These are phyloP conservation scores for Podarcis cretensis DNA, from an alignment of 2,113 vertebrate genomes.

Conservation along the genomic window DNA sequence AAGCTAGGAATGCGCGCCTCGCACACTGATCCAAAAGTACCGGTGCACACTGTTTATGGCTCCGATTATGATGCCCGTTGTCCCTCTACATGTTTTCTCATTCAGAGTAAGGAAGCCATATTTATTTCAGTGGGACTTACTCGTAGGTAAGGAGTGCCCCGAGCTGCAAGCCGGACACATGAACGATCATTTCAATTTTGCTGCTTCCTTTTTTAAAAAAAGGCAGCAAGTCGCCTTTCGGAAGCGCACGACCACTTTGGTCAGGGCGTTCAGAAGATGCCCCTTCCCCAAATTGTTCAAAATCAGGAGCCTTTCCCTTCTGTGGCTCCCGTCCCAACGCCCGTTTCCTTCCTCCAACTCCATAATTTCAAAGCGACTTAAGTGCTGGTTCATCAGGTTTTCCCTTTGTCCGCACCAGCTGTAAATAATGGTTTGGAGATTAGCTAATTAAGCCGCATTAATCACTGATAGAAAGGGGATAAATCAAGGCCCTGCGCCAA, in stretches of 20 bases:
- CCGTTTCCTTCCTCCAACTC: constrained; percentile 44
- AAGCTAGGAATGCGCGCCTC: background rate
- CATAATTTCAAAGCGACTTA: constrained; percentile 71
- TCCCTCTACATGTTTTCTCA: background rate
- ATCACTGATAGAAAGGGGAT: constrained; percentile 82
- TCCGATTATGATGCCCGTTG: background rate
- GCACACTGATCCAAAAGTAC: background rate
- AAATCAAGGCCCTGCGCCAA: constrained; percentile 78
- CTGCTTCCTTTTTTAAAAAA: background rate
- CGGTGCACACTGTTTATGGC: background rate
- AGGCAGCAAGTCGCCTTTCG: too few relatives aligned
- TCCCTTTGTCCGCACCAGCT: constrained; percentile 74
- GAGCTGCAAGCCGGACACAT: too few relatives aligned
- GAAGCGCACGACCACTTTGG: too few relatives aligned
- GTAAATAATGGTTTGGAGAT: constrained; percentile 85
- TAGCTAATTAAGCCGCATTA: constrained; percentile 85
- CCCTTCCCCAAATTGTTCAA: background rate
- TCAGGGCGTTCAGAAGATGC: background rate
- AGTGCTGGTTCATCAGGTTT: constrained; percentile 75
- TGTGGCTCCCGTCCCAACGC: background rate
- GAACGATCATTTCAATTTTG: background rate
- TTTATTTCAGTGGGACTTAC: background rate
- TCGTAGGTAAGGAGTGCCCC: background rate
- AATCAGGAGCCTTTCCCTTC: too few relatives aligned
- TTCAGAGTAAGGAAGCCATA: background rate